These are phyloP conservation scores for Aurelia aurita DNA, from an alignment of 30 jellyfish, hydroid and myxozoan genomes.

Conservation along the genomic window DNA sequence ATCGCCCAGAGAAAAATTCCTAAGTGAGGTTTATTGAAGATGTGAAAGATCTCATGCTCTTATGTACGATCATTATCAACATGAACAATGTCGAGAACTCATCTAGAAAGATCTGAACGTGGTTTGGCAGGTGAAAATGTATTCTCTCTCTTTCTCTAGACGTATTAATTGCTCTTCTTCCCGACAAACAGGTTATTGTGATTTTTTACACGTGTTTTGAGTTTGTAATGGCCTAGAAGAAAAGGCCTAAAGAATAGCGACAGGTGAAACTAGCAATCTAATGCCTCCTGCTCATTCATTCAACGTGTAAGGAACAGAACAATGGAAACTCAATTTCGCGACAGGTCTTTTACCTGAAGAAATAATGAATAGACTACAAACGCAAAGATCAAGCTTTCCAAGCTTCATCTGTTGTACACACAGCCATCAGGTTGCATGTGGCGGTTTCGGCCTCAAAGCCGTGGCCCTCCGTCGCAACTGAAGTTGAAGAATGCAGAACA, in stretches of 20 bases:
- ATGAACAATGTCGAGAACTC: no score
- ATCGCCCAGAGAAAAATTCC: no score
- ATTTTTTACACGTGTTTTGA: constrained; percentile 26
- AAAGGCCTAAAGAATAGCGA: constrained; percentile 4
- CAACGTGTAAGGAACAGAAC: constrained; percentile 62
- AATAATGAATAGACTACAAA: constrained; percentile 55
- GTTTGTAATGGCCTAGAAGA: constrained; percentile 33
- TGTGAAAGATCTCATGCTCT: no score
- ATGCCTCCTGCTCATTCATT: constrained; percentile 56
- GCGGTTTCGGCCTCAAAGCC: constrained; percentile 25
- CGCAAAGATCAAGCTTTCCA: constrained; percentile 63
- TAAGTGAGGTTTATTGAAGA: no score
- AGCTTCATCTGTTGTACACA: constrained; percentile 71
- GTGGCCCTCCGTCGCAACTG: no score
- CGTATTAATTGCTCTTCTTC: neutral
- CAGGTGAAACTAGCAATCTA: constrained; percentile 42
- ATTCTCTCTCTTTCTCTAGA: neutral
- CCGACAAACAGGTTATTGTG: neutral
- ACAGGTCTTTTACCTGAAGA: constrained; percentile 59
- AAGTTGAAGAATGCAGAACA: no score
- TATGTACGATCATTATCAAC: no score
- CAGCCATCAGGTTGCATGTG: constrained; percentile 44
- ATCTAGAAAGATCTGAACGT: neutral
- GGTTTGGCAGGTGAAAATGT: neutral
- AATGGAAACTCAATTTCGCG: constrained; percentile 26